Evolutionary conservation across 2,888 invertebrate species (phyloP).

Genomic region (Ornithoptera alexandrae): DNA sequence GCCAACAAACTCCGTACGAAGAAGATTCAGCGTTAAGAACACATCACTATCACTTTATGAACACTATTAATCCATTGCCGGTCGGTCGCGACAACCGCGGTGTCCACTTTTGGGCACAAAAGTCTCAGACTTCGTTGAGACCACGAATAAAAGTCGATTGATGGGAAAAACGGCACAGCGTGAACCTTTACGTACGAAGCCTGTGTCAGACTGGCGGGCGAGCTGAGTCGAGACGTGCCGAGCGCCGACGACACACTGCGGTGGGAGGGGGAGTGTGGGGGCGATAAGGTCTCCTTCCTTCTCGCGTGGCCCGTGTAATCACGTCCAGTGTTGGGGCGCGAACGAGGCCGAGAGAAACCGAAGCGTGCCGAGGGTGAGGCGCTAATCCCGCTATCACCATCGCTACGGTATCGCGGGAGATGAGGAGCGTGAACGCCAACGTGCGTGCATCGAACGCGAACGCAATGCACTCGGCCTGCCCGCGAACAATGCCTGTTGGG

Average conservation of each 20-base stretch:
- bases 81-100: constrained; percentile 42
- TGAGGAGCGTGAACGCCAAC: constrained; percentile 36
- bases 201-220: constrained; percentile 59
- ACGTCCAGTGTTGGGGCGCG: constrained; percentile 56
- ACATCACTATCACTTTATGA: constrained; percentile 65
- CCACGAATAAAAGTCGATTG: constrained; percentile 70
- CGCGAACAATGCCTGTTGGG: constrained; percentile 27
- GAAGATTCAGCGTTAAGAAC: constrained; percentile 60
- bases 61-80: constrained; percentile 56
- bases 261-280: constrained; percentile 51
- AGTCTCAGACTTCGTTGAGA: constrained; percentile 49
- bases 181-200: constrained; percentile 45
- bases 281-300: constrained; percentile 45
- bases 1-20: constrained; percentile 65
- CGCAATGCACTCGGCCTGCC: constrained; percentile 24
- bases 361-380: constrained; percentile 51
- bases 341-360: constrained; percentile 57
- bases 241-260: constrained; percentile 35
- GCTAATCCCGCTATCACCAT: constrained; percentile 61
- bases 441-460: constrained; percentile 33
- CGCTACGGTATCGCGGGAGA: constrained; percentile 44
- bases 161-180: constrained; percentile 43
- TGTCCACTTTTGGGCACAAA: constrained; percentile 45
- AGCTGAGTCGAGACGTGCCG: constrained; percentile 31
- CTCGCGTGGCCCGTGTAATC: constrained; percentile 53